Percentiles rank a stretch among this genome's conserved stretches.
phyloP scores from a whole-genome alignment of 53 echinoderm and acorn worm species.

The Crossaster papposus region DNA sequence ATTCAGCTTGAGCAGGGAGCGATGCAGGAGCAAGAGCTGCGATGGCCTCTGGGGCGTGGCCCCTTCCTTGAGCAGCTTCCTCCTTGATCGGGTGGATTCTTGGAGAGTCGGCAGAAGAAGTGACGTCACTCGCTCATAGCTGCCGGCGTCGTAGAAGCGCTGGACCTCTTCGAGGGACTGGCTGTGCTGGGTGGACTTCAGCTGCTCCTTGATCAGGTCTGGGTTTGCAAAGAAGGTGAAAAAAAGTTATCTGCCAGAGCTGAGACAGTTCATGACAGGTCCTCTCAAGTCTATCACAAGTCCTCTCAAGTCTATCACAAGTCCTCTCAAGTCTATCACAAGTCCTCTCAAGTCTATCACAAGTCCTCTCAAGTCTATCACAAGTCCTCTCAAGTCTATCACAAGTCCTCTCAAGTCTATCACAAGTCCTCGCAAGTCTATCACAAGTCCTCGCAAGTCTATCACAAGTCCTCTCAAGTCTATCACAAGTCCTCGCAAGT shows the following conservation, averaged over 20 bases:
- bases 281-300: background rate
- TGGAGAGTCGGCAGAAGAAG: conserved; percentile 75
- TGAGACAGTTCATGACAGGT: background rate
- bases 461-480: too few relatives aligned
- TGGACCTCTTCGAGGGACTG: conserved; percentile 91
- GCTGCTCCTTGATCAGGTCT: conserved; percentile 66
- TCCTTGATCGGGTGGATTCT: conserved; percentile 47
- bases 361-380: too few relatives aligned
- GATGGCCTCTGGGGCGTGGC: conserved; percentile 61
- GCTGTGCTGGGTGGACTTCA: conserved; percentile 79
- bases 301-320: too few relatives aligned
- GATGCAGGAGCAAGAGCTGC: conserved; percentile 72
- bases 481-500: too few relatives aligned
- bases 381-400: too few relatives aligned
- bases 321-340: too few relatives aligned
- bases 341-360: too few relatives aligned
- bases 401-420: too few relatives aligned
- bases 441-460: too few relatives aligned
- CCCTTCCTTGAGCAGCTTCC: conserved; percentile 29
- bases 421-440: too few relatives aligned
- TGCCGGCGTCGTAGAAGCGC: conserved; percentile 71
- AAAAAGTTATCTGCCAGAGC: background rate
- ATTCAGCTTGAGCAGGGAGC: conserved; percentile 67
- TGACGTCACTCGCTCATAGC: conserved; percentile 72
- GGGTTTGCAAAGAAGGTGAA: background rate